These are phyloP conservation scores for Mantis religiosa DNA, from an alignment of 2,888 invertebrate species.

Conservation along the genomic window DNA sequence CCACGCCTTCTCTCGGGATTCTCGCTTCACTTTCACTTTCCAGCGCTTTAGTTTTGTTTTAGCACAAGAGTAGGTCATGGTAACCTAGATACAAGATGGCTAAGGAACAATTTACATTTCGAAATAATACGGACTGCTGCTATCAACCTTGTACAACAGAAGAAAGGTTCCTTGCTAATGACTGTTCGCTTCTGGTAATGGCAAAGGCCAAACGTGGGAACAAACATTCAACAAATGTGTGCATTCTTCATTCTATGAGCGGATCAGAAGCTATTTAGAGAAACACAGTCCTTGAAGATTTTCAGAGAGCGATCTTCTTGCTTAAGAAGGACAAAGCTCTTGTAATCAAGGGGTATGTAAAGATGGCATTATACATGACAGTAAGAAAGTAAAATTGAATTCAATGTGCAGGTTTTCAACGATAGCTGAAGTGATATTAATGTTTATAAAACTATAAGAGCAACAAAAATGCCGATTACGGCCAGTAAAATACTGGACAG, in stretches of 20 bases:
- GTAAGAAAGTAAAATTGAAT: no score
- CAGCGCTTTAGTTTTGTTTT: background rate
- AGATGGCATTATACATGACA: no score
- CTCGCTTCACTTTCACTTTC: constrained; percentile 3
- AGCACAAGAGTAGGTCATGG: background rate
- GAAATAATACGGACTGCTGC: background rate
- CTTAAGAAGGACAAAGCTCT: no score
- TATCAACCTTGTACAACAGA: background rate
- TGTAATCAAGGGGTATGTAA: no score
- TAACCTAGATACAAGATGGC: background rate
- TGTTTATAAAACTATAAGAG: no score
- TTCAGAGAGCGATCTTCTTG: background rate
- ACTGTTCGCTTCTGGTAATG: background rate
- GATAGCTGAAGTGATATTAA: no score
- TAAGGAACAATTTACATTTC: background rate
- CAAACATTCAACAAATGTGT: background rate
- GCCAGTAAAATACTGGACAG: no score
- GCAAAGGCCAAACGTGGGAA: background rate
- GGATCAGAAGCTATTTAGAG: background rate
- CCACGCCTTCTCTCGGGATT: background rate
- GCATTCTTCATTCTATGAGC: background rate
- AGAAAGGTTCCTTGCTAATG: background rate
- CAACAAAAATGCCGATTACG: no score
- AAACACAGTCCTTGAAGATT: background rate
- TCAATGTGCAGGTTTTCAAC: no score